Evolutionary conservation across 2,888 invertebrate species (phyloP).

Genomic region (Phaedon cochleariae): DNA sequence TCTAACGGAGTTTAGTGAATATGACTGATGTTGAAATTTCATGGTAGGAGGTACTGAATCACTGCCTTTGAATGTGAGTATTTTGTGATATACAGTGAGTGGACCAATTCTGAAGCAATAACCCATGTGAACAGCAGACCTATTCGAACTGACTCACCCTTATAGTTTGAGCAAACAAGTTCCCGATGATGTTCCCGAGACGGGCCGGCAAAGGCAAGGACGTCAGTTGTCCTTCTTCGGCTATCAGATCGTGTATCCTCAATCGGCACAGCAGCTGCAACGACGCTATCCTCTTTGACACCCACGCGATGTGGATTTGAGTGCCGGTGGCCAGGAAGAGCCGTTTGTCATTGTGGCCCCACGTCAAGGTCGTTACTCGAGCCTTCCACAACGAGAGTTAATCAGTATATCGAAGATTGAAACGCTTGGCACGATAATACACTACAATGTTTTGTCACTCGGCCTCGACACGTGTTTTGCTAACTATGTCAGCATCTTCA

Average conservation of each 20-base stretch:
- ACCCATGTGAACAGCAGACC: too few species aligned
- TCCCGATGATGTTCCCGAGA: conserved; percentile 84
- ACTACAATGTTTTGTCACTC: too few species aligned
- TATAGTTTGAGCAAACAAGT: conserved; percentile 92
- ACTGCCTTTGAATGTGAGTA: too few species aligned
- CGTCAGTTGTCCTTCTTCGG: conserved; percentile 77
- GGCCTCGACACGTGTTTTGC: too few species aligned
- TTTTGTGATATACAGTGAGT: too few species aligned
- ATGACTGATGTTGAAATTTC: too few species aligned
- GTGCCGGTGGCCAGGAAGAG: conserved; percentile 94
- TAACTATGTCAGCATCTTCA: too few species aligned
- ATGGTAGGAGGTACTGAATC: too few species aligned
- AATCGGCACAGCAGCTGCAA: conserved; percentile 89
- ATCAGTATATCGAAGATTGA: too few species aligned
- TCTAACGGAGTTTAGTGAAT: too few species aligned
- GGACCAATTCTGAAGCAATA: too few species aligned
- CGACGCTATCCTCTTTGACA: conserved; percentile 88
- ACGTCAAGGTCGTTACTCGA: conserved; percentile 91
- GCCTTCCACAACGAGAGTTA: conserved; percentile 65
- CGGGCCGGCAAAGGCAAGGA: conserved; percentile 87
- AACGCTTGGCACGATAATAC: too few species aligned
- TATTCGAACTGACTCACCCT: conserved; percentile 75
- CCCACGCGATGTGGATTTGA: conserved; percentile 92
- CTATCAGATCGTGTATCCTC: conserved; percentile 78
- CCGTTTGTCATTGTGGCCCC: conserved; percentile 98